phyloP scores from a whole-genome alignment of 2,113 vertebrate genomes.

The Sprattus sprattus region DNA sequence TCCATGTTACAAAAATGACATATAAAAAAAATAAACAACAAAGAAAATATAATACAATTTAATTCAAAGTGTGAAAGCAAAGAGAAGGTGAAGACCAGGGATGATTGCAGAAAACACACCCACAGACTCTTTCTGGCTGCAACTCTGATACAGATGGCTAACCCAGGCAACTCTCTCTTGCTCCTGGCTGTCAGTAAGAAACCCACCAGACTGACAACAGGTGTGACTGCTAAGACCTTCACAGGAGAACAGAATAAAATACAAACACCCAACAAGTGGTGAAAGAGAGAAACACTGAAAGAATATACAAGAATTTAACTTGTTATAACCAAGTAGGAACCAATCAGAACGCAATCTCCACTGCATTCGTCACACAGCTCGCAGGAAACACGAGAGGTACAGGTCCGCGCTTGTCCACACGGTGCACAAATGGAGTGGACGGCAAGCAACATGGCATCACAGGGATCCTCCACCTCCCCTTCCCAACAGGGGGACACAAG shows the following conservation, averaged over 20 bases:
- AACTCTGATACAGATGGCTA: constrained; percentile 38
- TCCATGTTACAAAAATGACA: constrained; percentile 54
- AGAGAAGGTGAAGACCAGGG: constrained; percentile 13
- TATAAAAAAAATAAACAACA: constrained; percentile 43
- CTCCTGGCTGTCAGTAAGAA: constrained; percentile 47
- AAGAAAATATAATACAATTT: constrained; percentile 46
- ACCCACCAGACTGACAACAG: constrained; percentile 32
- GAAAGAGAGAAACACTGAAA: constrained; percentile 12
- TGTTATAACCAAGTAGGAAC: constrained; percentile 72
- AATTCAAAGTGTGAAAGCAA: constrained; percentile 49
- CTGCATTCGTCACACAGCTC: constrained; percentile 72
- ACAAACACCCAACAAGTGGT: constrained; percentile 47
- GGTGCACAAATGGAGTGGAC: constrained; percentile 55
- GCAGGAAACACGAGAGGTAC: constrained; percentile 52
- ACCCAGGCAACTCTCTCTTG: constrained; percentile 53
- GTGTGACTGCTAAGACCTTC: constrained; percentile 38
- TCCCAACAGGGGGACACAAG: not conserved
- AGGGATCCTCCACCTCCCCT: constrained; percentile 10
- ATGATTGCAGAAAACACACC: constrained; percentile 35
- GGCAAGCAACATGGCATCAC: constrained; percentile 40
- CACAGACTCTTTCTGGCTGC: constrained; percentile 52
- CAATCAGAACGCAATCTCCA: constrained; percentile 65
- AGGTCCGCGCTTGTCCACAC: constrained; percentile 51
- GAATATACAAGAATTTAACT: constrained; percentile 46
- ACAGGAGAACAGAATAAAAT: constrained; percentile 13